These are phyloP conservation scores for Neotoxoptera formosana DNA, from an alignment of 1,140 invertebrate species.

Conservation along the genomic window DNA sequence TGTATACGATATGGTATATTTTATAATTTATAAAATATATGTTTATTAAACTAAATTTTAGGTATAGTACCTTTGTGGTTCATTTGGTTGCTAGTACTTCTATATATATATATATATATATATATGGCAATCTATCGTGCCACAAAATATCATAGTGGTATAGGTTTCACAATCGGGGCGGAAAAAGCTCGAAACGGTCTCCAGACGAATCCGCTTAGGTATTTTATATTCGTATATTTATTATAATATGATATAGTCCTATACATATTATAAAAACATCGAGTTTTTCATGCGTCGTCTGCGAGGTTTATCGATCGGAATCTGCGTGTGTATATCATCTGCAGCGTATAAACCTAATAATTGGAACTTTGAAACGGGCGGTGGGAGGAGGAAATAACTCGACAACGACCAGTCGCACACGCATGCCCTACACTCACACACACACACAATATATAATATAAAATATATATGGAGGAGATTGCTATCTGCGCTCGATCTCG, in stretches of 20 bases:
- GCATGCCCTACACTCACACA: neutral
- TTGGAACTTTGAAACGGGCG: slow-evolving; percentile 4
- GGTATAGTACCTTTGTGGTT: no score
- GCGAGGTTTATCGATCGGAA: neutral
- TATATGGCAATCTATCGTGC: neutral
- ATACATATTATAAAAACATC: neutral
- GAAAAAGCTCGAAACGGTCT: neutral
- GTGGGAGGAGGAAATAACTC: neutral
- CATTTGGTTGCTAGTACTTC: no score
- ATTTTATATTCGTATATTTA: neutral
- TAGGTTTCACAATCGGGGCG: neutral
- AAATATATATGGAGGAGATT: neutral
- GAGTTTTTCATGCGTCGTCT: neutral
- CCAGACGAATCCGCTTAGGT: neutral
- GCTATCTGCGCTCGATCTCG: neutral
- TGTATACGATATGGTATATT: no score
- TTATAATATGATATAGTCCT: neutral
- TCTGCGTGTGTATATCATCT: neutral
- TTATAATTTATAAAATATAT: no score
- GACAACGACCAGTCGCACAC: neutral
- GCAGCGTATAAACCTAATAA: neutral
- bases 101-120: no score
- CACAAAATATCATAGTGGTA: neutral
- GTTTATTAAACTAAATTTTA: no score
- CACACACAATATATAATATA: no score